Evolutionary conservation across 2,888 invertebrate species (phyloP).

Genomic region (Tenthredo scrophulariae): DNA sequence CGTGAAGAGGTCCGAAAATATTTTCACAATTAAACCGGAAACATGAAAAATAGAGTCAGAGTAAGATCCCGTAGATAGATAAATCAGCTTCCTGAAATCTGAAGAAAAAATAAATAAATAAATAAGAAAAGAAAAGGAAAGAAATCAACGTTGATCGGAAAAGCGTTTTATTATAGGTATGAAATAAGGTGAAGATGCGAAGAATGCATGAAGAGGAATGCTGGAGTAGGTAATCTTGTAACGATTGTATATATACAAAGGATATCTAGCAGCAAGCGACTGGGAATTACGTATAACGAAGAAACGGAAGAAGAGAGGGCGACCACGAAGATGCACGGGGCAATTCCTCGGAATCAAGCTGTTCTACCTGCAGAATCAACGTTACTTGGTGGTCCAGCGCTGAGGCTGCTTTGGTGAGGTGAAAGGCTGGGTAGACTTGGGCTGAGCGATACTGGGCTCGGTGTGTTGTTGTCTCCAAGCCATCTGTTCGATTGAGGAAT

Average conservation of each 20-base stretch:
- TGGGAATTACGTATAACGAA: not conserved
- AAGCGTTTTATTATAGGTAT: not conserved
- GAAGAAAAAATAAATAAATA: not conserved
- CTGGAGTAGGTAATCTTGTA: not conserved
- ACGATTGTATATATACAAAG: conserved; percentile 6
- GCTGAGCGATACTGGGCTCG: conserved; percentile 81
- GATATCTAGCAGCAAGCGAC: not conserved
- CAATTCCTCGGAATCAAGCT: conserved; percentile 10
- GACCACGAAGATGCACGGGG: conserved; percentile 13
- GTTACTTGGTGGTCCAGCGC: conserved; percentile 74
- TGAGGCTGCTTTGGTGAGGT: conserved; percentile 77
- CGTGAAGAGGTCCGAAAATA: not conserved
- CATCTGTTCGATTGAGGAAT: conserved; percentile 74
- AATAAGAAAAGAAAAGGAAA: not conserved
- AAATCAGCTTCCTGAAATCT: not conserved
- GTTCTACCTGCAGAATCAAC: conserved; percentile 68
- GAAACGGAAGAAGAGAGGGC: not conserved
- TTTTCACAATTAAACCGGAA: not conserved
- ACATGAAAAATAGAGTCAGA: not conserved
- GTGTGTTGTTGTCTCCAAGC: conserved; percentile 76
- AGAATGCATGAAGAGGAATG: conserved; percentile 20
- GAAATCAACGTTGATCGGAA: conserved; percentile 26
- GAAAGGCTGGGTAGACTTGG: conserved; percentile 82
- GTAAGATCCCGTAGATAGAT: not conserved
- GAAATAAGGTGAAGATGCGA: not conserved